phyloP scores from a whole-genome alignment of 2,888 invertebrate genomes.

The Drosophila koepferae region DNA sequence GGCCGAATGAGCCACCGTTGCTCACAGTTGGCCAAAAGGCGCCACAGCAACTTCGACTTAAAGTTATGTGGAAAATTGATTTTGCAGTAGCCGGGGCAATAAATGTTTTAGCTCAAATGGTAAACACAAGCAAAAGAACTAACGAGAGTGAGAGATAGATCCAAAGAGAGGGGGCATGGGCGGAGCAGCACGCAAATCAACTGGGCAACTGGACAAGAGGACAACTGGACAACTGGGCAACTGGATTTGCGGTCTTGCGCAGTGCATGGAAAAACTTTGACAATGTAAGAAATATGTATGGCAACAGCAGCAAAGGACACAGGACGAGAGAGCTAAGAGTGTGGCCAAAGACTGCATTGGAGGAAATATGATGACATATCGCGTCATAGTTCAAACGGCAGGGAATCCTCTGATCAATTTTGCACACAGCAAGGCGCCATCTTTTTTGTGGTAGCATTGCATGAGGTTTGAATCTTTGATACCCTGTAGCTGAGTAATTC shows the following conservation, averaged over 20 bases:
- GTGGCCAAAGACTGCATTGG: constrained; percentile 50
- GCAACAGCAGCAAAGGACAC: constrained; percentile 40
- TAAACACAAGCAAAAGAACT: constrained; percentile 58
- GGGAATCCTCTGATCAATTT: constrained; percentile 86
- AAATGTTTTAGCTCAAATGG: constrained; percentile 66
- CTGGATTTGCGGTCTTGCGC: constrained; percentile 61
- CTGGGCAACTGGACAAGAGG: constrained; percentile 11
- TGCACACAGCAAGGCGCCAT: constrained; percentile 85
- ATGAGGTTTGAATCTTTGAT: constrained; percentile 33
- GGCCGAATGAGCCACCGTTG: constrained; percentile 39
- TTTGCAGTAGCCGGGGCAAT: constrained; percentile 75
- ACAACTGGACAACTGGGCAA: constrained; percentile 29
- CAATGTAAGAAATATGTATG: constrained; percentile 72
- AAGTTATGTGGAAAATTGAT: constrained; percentile 73
- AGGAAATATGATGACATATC: constrained; percentile 85
- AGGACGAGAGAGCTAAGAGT: constrained; percentile 22
- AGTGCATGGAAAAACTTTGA: constrained; percentile 61
- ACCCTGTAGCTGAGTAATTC: constrained; percentile 29
- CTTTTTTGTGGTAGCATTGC: constrained; percentile 71
- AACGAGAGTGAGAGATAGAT: constrained; percentile 3
- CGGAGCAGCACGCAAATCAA: constrained; percentile 23
- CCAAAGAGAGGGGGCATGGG: neutral
- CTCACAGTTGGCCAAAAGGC: constrained; percentile 38
- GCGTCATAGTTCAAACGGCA: constrained; percentile 86
- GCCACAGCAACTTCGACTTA: constrained; percentile 25